These are phyloP conservation scores for Drosophila mayri DNA, from an alignment of 1,140 invertebrate species.

Conservation along the genomic window DNA sequence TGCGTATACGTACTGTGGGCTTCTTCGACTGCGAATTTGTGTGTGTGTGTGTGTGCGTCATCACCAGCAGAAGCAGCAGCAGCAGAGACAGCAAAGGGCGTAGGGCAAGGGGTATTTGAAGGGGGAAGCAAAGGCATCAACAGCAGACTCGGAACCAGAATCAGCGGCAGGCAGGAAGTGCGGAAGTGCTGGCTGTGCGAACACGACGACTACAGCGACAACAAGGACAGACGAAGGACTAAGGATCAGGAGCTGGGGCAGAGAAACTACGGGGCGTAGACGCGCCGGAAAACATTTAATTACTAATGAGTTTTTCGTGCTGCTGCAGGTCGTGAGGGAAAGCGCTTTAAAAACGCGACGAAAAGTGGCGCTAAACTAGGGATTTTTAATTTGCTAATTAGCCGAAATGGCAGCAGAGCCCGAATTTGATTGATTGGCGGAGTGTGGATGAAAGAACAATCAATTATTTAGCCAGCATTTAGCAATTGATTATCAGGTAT, in stretches of 20 bases:
- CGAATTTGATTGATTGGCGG: constrained; percentile 67
- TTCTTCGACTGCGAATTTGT: constrained; percentile 4
- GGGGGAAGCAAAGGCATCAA: constrained; percentile 12
- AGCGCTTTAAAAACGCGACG: constrained; percentile 63
- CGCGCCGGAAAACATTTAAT: constrained; percentile 79
- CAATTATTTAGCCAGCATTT: constrained; percentile 71
- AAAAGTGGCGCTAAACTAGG: constrained; percentile 40
- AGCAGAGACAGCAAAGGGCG: background rate
- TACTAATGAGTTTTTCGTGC: constrained; percentile 80
- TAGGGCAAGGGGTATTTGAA: background rate
- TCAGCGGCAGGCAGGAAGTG: constrained; percentile 54
- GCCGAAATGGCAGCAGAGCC: constrained; percentile 29
- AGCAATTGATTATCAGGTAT: constrained; percentile 79
- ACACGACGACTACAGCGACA: constrained; percentile 59
- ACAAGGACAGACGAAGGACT: constrained; percentile 33
- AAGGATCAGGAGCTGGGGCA: constrained; percentile 19
- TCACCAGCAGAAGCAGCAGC: constrained; percentile 4
- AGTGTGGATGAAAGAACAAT: constrained; percentile 40
- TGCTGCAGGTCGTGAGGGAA: constrained; percentile 53
- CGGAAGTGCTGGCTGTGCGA: constrained; percentile 76
- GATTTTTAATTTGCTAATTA: constrained; percentile 82
- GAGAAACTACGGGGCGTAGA: constrained; percentile 75
- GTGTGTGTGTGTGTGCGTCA: constrained; percentile 31
- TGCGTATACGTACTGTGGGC: constrained; percentile 64
- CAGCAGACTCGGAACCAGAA: constrained; percentile 45